Conservation (phyloP, 2,888 invertebrate genomes). For the Melanchra persicariae region DNA sequence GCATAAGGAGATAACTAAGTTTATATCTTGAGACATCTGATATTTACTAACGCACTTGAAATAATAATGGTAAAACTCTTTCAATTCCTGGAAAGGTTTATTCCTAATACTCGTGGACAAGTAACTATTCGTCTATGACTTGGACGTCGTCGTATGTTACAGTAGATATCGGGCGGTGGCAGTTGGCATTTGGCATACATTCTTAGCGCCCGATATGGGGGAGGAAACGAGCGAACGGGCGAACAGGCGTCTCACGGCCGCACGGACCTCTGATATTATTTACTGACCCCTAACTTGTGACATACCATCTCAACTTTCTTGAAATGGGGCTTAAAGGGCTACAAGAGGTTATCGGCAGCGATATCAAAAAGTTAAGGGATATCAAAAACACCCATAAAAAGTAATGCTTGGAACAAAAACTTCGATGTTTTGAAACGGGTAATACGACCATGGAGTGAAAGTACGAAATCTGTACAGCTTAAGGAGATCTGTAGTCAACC, state of each 20-base stretch:
- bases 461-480: conserved; percentile 68
- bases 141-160: conserved; percentile 54
- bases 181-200: conserved; percentile 88
- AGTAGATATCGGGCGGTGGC: conserved; percentile 75
- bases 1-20: neutral
- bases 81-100: conserved; percentile 3
- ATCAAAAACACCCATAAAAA: conserved; percentile 42
- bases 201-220: conserved; percentile 87
- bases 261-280: conserved; percentile 77
- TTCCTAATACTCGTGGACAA: neutral
- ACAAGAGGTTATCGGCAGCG: conserved; percentile 64
- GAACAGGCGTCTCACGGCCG: conserved; percentile 81
- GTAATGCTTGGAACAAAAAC: conserved; percentile 33
- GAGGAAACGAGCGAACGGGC: conserved; percentile 78
- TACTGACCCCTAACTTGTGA: conserved; percentile 79
- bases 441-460: conserved; percentile 66
- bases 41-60: conserved; percentile 1
- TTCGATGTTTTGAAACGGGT: conserved; percentile 48
- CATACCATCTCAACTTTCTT: conserved; percentile 77
- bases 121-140: conserved; percentile 54
- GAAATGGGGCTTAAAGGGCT: conserved; percentile 62
- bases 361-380: conserved; percentile 55
- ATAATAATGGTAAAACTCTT: neutral
- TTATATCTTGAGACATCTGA: neutral
- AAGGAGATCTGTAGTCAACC: conserved; percentile 68